Conservation (phyloP, 2,888 invertebrate genomes). For the Chalcosyrphus nemorum region DNA sequence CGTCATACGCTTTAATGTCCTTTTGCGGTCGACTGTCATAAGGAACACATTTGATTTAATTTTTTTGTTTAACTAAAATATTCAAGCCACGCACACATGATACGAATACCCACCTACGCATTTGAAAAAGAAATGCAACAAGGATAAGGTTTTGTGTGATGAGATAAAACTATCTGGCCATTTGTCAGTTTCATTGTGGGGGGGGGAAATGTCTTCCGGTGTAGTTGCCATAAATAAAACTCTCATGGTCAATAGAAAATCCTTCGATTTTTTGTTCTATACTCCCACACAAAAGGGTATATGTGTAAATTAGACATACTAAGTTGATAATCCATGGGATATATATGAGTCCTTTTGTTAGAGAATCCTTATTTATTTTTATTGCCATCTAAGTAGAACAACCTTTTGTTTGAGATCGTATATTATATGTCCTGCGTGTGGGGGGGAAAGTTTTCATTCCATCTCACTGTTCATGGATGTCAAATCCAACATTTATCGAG, state of each 20-base stretch:
- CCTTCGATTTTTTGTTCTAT: slow-evolving; percentile 6
- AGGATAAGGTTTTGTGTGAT: neutral
- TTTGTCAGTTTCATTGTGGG: neutral
- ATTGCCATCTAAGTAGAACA: slow-evolving; percentile 34
- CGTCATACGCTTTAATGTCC: neutral
- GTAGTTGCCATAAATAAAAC: neutral
- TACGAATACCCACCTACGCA: neutral
- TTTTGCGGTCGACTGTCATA: neutral
- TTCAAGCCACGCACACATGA: neutral
- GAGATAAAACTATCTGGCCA: neutral
- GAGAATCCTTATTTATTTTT: slow-evolving; percentile 54
- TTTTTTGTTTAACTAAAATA: neutral
- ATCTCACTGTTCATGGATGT: slow-evolving; percentile 42
- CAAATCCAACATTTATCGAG: slow-evolving; percentile 49
- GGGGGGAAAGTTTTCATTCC: slow-evolving; percentile 15
- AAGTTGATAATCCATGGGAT: slow-evolving; percentile 47
- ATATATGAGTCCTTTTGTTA: slow-evolving; percentile 29
- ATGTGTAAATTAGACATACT: slow-evolving; percentile 49
- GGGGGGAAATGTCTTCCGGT: neutral
- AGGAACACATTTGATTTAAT: neutral
- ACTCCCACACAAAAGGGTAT: slow-evolving; percentile 7
- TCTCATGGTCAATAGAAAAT: slow-evolving; percentile 4
- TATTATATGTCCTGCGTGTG: slow-evolving; percentile 18
- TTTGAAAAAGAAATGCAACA: neutral
- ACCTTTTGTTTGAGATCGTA: slow-evolving; percentile 30